Evolutionary conservation across 2,888 invertebrate genomes (phyloP), one percentile per base, ranked within the genome.

Genomic region (Parochlus steinenii): DNA sequence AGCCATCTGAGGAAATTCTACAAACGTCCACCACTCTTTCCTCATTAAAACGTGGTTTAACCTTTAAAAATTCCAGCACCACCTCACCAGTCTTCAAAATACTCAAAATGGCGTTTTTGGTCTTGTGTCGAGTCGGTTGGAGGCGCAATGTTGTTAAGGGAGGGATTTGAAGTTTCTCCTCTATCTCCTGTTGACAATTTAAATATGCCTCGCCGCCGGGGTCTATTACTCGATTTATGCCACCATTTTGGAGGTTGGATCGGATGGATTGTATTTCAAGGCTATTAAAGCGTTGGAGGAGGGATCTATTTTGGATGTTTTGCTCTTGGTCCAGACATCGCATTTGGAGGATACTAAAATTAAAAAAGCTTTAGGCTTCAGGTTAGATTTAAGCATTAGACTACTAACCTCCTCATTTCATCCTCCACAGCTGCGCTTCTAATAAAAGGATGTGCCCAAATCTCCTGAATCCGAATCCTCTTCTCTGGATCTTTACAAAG

Each of bases 401-500:
- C n/a, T n/a, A n/a, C n/a, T n/a, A n/a, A n/a, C n/a, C n/a, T n/a
- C n/a, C n/a, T n/a, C n/a, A n/a, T n/a, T n/a, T n/a, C n/a, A n/a
- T n/a, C n/a, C n/a, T n/a, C n/a, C n/a, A n/a, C 14, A 27, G 39
- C 39, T 67, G 53, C 44, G 55, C 55, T 56, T 4, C 48, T 37
- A 51, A 62, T 54, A 38, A 87, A 89, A 6, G 83, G 78, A 65
- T 89, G 89, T 41, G 74, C 71, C 31, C 78, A 59, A 34, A 87
- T 77, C 43, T 74, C 71, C 33, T 71, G 67, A 31, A 89, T 56
- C 31, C 68, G 65, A 40, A 92, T 77, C 44, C 95, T 69, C 44
- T 89, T 81, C 36, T 69, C 71, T 1, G 90, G 92, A 62, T 89
- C 85, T 54, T 90, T 92, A 48, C 79, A 75, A 14, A 95, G 61